Evolutionary conservation across 2,113 vertebrate genomes (phyloP).

Genomic region (Bubalus kerabau): DNA sequence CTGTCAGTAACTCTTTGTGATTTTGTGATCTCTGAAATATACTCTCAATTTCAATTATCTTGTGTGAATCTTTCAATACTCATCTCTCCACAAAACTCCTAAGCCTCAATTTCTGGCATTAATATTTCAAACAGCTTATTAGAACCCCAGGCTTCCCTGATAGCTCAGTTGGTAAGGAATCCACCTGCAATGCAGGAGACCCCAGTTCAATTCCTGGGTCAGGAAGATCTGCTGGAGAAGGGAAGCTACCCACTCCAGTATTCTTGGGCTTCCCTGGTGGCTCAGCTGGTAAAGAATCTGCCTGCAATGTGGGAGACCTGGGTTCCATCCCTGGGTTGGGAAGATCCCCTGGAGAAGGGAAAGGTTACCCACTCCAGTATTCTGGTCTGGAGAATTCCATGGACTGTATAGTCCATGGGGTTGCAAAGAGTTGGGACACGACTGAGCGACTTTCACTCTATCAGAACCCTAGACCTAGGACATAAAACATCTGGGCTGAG

Average conservation of each 20-base stretch:
- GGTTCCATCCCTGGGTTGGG: neutral
- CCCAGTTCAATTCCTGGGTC: accelerated
- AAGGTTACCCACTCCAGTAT: neutral
- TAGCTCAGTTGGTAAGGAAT: neutral
- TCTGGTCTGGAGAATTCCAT: neutral
- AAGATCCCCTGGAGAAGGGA: neutral
- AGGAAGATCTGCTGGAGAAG: neutral
- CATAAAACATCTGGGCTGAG: neutral
- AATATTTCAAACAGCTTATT: neutral
- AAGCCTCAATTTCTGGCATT: neutral
- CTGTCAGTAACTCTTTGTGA: neutral
- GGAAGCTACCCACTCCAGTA: neutral
- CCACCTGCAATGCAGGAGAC: neutral
- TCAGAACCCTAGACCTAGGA: neutral
- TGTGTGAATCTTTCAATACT: neutral
- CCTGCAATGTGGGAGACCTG: neutral
- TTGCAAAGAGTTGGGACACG: accelerated
- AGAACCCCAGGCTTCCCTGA: neutral
- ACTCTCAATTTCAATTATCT: neutral
- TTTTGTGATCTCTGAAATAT: neutral
- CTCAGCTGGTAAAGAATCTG: neutral
- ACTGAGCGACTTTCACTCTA: neutral
- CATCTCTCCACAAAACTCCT: neutral
- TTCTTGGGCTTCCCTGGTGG: neutral
- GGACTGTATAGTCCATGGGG: neutral